Base-by-base conservation (phyloP, 2,888 invertebrate species). In the Mesorhabditis belari region DNA sequence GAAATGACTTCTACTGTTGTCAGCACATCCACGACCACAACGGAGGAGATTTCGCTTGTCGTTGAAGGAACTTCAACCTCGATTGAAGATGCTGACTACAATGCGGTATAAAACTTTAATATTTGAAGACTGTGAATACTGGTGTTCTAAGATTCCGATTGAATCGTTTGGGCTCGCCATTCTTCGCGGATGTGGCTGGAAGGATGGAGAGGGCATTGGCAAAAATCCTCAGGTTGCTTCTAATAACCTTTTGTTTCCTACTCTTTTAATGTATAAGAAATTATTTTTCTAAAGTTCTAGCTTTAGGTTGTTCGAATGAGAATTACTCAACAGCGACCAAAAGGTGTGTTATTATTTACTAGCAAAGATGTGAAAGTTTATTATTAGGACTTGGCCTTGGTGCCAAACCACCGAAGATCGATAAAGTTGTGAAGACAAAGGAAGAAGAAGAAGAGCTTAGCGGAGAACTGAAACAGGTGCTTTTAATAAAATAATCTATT, bases 341-440 rank as follows among this genome's bases (percentile, higher is more conserved):
- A 91, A 84, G 93, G n/a, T n/a, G n/a, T n/a, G n/a, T n/a, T n/a
- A n/a, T n/a, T n/a, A n/a, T n/a, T n/a, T n/a, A n/a, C n/a, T n/a
- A n/a, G n/a, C n/a, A n/a, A n/a, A n/a, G n/a, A n/a, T n/a, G n/a
- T n/a, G n/a, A n/a, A n/a, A n/a, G n/a, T n/a, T n/a, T n/a, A n/a
- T n/a, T n/a, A n/a, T n/a, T n/a, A n/a, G n/a, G 95, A 2, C 86
- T 96, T 83, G 95, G 95, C 0, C 83, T 96, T 5, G 96, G 96
- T 2, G 95, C 94, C 1, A 90, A 60, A n/a, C 57, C 61, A n/a
- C 21, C 53, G 4, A 53, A 58, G n/a, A 49, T 50, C 6, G 62
- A 67, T 56, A 65, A 62, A 35, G 29, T 21, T 3, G 58, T 26
- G 28, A 60, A 58, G 29, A 58, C 52, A 4, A 50, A 65, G 59